Conservation (phyloP, 2,797 vertebrate genomes). For the Gephyroberyx darwinii region DNA sequence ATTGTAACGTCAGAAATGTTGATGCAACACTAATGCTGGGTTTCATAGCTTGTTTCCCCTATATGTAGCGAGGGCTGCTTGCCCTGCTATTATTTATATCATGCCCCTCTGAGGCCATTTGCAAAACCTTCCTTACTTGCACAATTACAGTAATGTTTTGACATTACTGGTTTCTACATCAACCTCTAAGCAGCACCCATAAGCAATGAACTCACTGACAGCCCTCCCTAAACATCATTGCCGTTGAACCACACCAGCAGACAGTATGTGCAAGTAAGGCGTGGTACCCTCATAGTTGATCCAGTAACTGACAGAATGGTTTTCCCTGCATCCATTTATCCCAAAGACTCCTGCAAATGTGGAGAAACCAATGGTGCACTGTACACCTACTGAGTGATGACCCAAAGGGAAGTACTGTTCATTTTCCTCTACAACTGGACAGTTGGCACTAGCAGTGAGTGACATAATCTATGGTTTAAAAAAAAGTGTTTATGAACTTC, state of each 20-base stretch:
- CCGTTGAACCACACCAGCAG: constrained; percentile 52
- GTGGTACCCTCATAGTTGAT: constrained; percentile 32
- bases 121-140: constrained; percentile 47
- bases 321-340: constrained; percentile 32
- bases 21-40: constrained; percentile 32
- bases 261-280: constrained; percentile 34
- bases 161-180: constrained; percentile 6
- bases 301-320: constrained; percentile 29
- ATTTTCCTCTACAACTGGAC: constrained; percentile 57
- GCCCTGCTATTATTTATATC: constrained; percentile 34
- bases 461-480: constrained; percentile 56
- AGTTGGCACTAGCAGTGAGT: constrained; percentile 34
- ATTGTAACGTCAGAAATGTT: constrained; percentile 16
- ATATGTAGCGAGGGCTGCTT: constrained; percentile 29
- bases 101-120: constrained; percentile 27
- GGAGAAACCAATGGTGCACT: constrained; percentile 32
- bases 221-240: constrained; percentile 9
- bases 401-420: constrained; percentile 53
- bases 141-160: constrained; percentile 30
- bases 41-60: constrained; percentile 31
- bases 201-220: constrained; percentile 27
- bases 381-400: constrained; percentile 35
- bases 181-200: background rate
- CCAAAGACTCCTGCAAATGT: constrained; percentile 41
- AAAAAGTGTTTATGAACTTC: constrained; percentile 67